phyloP scores from a whole-genome alignment of 2,888 invertebrate species.

The Operophtera brumata region DNA sequence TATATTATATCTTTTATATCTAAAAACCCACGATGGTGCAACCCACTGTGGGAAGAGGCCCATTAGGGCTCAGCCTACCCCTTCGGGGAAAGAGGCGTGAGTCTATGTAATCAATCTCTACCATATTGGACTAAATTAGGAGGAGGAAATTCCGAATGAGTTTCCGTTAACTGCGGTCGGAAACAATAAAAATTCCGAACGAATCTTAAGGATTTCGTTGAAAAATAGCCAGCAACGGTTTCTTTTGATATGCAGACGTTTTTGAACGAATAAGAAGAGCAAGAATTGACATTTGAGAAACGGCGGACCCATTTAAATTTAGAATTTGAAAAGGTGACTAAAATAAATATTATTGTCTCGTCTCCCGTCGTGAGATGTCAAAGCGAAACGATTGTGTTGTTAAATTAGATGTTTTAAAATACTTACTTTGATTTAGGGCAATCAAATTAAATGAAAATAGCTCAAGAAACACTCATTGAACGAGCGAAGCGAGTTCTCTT shows the following conservation, averaged over 20 bases:
- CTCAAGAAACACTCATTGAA: too few relatives aligned
- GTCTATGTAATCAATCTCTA: too few relatives aligned
- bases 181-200: constrained; percentile 61
- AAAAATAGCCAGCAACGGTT: constrained; percentile 23
- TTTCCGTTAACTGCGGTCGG: constrained; percentile 50
- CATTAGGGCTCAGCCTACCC: too few relatives aligned
- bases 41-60: too few relatives aligned
- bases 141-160: constrained; percentile 46
- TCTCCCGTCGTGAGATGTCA: constrained; percentile 19
- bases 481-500: too few relatives aligned
- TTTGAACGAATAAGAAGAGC: constrained; percentile 41
- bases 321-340: constrained; percentile 31
- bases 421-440: background rate
- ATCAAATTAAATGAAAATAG: too few relatives aligned
- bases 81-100: too few relatives aligned
- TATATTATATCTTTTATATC: too few relatives aligned
- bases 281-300: constrained; percentile 27
- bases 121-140: constrained; percentile 30
- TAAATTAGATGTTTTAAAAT: constrained; percentile 3
- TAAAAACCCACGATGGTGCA: too few relatives aligned
- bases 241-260: constrained; percentile 45
- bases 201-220: constrained; percentile 30
- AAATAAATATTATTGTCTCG: constrained; percentile 32
- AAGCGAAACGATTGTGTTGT: constrained; percentile 14
- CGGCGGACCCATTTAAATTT: constrained; percentile 27